Percentiles rank a stretch among this genome's conserved stretches.
These are phyloP conservation scores for Nemotelus pantherinus DNA, from an alignment of 2,888 invertebrate species.

Conservation along the genomic window DNA sequence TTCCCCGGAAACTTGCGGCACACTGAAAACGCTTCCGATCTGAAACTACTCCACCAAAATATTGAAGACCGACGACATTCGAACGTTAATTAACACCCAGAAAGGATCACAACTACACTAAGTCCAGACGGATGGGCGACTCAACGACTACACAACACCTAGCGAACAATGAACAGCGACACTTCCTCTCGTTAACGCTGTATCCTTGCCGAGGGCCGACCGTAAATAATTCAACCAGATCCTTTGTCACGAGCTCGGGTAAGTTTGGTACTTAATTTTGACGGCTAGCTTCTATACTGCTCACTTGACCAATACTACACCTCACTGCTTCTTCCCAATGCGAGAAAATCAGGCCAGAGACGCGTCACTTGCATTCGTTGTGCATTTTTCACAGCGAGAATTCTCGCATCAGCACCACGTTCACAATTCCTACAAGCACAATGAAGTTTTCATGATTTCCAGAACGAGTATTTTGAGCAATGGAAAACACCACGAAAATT, in stretches of 20 bases:
- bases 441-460: no score
- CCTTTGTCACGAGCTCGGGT: neutral
- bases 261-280: neutral
- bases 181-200: neutral
- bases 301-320: constrained; percentile 2
- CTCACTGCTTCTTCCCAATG: neutral
- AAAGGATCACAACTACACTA: neutral
- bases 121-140: neutral
- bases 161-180: constrained; percentile 8
- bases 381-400: constrained; percentile 30
- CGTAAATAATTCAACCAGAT: neutral
- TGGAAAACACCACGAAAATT: neutral
- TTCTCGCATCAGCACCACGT: neutral
- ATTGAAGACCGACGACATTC: neutral
- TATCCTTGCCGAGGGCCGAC: neutral
- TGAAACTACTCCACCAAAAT: neutral
- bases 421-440: neutral
- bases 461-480: neutral
- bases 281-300: neutral
- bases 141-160: neutral
- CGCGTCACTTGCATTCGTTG: constrained; percentile 42
- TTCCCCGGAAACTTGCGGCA: constrained; percentile 6
- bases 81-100: neutral
- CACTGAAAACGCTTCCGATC: neutral
- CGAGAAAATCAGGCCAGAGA: constrained; percentile 32